These are phyloP conservation scores for Dicaeum eximium DNA, from an alignment of 2,113 vertebrate species.

Conservation along the genomic window DNA sequence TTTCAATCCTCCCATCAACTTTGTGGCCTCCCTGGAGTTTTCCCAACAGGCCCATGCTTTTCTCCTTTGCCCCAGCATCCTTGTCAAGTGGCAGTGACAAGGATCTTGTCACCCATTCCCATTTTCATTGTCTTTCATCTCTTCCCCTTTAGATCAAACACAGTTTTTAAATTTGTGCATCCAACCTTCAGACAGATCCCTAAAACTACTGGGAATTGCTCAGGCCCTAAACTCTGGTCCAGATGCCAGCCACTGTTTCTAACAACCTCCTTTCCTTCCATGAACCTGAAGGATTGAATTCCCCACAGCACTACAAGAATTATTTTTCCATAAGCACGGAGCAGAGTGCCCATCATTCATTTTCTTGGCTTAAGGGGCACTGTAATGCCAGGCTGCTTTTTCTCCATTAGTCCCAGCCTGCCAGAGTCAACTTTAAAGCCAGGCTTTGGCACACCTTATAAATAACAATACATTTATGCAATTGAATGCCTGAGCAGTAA, in stretches of 20 bases:
- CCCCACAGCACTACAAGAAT: not conserved
- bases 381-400: not conserved
- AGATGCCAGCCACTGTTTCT: not conserved
- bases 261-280: not conserved
- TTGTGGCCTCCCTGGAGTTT: not conserved
- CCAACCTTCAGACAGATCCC: not conserved
- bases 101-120: rapidly evolving
- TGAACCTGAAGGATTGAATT: not conserved
- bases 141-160: not conserved
- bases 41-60: not conserved
- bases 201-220: not conserved
- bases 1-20: not conserved
- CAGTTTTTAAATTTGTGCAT: not conserved
- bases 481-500: slow-evolving; percentile 48
- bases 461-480: slow-evolving; percentile 49
- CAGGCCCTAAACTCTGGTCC: not conserved
- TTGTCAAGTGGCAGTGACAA: not conserved
- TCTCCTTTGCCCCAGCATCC: not conserved
- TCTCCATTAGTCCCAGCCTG: slow-evolving; percentile 33
- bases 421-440: slow-evolving; percentile 19
- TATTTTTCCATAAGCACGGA: slow-evolving; percentile 3
- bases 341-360: slow-evolving; percentile 7
- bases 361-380: not conserved
- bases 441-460: slow-evolving; percentile 18
- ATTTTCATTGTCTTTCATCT: not conserved